Evolutionary conservation across 1,140 invertebrate species (phyloP).

Genomic region (Drosophila aff.): DNA sequence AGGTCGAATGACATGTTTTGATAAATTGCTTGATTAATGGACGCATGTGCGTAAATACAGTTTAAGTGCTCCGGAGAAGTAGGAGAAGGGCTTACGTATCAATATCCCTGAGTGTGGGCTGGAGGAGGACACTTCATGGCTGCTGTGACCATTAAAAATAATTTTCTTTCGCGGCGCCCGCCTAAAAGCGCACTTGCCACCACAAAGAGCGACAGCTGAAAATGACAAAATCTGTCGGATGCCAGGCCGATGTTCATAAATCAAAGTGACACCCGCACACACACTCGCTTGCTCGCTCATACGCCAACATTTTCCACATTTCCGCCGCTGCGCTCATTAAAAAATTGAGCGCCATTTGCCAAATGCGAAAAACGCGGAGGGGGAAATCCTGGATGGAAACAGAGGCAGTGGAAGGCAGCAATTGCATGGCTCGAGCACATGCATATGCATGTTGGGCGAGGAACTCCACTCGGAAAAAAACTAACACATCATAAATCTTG

Average conservation of each 20-base stretch:
- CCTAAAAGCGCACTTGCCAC: conserved; percentile 54
- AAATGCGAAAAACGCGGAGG: conserved; percentile 46
- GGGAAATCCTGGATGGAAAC: background rate
- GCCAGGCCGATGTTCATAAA: conserved; percentile 69
- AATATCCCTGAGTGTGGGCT: conserved; percentile 25
- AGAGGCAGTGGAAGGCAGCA: conserved; percentile 43
- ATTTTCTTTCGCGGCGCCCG: conserved; percentile 50
- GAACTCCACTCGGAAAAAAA: conserved; percentile 71
- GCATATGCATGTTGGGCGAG: conserved; percentile 66
- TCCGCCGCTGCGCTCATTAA: conserved; percentile 73
- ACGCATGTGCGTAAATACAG: conserved; percentile 72
- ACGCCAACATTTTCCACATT: conserved; percentile 47
- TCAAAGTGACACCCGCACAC: conserved; percentile 62
- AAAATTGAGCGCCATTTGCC: conserved; percentile 79
- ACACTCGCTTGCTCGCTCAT: background rate
- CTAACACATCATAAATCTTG: conserved; percentile 82
- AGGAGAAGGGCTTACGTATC: conserved; percentile 60
- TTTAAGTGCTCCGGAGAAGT: conserved; percentile 64
- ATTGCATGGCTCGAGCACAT: conserved; percentile 69
- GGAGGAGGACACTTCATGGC: conserved; percentile 43
- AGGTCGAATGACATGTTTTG: conserved; percentile 69
- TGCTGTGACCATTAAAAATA: conserved; percentile 72
- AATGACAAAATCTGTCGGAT: conserved; percentile 68
- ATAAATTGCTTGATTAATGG: conserved; percentile 83
- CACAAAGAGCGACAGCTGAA: conserved; percentile 46